These are phyloP conservation scores for Thecocarcelia acutangulata DNA, from an alignment of 2,888 invertebrate genomes.

Conservation along the genomic window DNA sequence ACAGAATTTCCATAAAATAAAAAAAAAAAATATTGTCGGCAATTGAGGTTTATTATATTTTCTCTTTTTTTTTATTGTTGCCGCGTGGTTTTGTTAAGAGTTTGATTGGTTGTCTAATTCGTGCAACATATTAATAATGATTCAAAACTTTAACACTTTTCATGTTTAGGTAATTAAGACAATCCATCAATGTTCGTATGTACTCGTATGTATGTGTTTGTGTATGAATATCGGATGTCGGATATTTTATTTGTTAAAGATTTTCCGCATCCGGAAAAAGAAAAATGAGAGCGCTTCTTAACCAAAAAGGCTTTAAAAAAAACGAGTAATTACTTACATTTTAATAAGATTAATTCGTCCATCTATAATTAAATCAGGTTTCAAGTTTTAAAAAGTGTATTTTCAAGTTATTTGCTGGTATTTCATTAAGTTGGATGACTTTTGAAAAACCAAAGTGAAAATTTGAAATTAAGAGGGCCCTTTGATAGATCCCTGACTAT, in stretches of 20 bases:
- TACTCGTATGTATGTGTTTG: not conserved
- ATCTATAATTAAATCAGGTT: no score
- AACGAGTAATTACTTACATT: not conserved
- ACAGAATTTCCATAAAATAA: slow-evolving; percentile 61
- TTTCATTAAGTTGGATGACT: no score
- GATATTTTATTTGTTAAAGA: not conserved
- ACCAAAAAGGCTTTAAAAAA: not conserved
- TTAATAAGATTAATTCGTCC: not conserved
- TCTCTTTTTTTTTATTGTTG: slow-evolving; percentile 17
- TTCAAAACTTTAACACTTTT: slow-evolving; percentile 61
- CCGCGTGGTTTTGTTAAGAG: slow-evolving; percentile 22
- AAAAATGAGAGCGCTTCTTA: not conserved
- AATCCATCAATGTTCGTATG: slow-evolving; percentile 40
- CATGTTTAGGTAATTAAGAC: slow-evolving; percentile 56
- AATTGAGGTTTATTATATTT: slow-evolving; percentile 26
- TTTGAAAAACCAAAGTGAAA: no score
- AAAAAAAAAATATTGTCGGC: slow-evolving; percentile 47
- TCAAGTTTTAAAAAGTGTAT: no score
- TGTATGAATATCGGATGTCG: not conserved
- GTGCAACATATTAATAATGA: slow-evolving; percentile 56
- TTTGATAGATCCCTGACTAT: no score
- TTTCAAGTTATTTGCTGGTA: no score
- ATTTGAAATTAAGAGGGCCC: no score
- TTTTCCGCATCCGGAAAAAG: slow-evolving; percentile 16
- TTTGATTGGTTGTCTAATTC: slow-evolving; percentile 53